A percentile compares a stretch with the other conserved stretches of the same genome.
phyloP scores from a whole-genome alignment of 2,797 vertebrate species.

The Acanthornis magna region DNA sequence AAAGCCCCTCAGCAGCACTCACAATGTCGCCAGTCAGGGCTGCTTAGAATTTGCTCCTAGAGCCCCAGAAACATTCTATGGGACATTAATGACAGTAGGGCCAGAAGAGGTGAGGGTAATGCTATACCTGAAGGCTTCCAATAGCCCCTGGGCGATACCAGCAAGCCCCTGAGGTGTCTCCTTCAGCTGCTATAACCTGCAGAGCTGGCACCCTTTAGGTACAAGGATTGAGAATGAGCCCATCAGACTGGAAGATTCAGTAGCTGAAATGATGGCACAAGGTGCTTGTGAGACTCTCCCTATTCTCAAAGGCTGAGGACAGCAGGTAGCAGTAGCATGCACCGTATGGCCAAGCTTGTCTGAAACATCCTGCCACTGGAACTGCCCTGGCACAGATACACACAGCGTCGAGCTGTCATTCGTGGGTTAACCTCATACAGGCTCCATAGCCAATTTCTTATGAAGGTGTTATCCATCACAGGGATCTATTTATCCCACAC shows the following conservation, averaged over 20 bases:
- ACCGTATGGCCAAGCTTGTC: rapidly evolving
- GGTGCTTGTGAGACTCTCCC: not conserved
- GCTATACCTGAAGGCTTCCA: not conserved
- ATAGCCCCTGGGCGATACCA: not conserved
- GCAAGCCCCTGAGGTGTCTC: not conserved
- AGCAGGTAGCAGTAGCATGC: not conserved
- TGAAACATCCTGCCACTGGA: not conserved
- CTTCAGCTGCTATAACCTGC: not conserved
- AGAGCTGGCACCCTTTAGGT: not conserved
- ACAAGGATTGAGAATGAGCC: not conserved
- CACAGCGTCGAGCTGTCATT: not conserved
- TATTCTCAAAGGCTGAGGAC: not conserved
- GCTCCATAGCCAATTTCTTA: not conserved
- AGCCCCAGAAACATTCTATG: not conserved
- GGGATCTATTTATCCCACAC: not conserved
- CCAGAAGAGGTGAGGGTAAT: not conserved
- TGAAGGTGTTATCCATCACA: not conserved
- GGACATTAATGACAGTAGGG: not conserved
- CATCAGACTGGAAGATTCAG: not conserved
- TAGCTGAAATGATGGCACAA: not conserved
- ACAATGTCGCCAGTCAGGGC: not conserved
- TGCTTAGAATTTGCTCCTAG: not conserved
- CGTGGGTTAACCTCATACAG: not conserved
- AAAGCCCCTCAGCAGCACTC: not conserved
- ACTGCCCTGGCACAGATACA: not conserved